Conservation (phyloP, 2,888 invertebrate genomes). For the Drosophila borborema region DNA sequence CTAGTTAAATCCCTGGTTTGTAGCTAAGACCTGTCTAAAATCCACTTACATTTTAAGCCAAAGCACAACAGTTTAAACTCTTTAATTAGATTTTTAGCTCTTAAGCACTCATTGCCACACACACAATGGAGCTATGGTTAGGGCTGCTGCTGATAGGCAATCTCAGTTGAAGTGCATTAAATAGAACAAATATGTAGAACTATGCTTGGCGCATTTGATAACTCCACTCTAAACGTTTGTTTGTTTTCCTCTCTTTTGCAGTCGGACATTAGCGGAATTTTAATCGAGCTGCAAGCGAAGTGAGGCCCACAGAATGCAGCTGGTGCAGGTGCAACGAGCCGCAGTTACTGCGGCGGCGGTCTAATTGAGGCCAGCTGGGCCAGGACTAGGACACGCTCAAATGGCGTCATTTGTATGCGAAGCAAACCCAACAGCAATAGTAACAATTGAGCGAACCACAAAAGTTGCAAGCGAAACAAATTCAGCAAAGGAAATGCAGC, state of each 20-base stretch:
- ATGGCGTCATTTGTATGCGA: conserved; percentile 77
- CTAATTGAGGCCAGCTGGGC: conserved; percentile 51
- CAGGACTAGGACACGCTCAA: conserved; percentile 50
- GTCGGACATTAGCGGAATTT: conserved; percentile 56
- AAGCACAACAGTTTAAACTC: not conserved
- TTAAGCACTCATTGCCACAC: conserved; percentile 2
- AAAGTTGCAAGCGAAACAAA: conserved; percentile 18
- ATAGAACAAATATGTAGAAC: conserved; percentile 6
- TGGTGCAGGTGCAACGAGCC: conserved; percentile 38
- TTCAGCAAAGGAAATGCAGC: conserved; percentile 51
- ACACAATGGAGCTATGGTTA: not conserved
- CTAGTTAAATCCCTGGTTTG: not conserved
- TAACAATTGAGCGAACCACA: conserved; percentile 27
- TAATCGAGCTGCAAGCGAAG: conserved; percentile 55
- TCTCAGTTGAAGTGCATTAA: not conserved
- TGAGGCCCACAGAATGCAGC: conserved; percentile 55
- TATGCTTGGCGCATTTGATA: conserved; percentile 18
- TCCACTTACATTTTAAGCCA: not conserved
- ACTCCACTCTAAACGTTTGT: conserved; percentile 25
- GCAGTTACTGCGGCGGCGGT: conserved; percentile 40
- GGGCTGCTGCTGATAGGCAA: conserved; percentile 1
- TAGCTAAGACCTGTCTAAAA: not conserved
- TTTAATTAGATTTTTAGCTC: conserved; percentile 2
- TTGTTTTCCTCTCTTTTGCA: conserved; percentile 23
- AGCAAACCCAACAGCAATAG: conserved; percentile 29